Percentiles rank a stretch among this genome's conserved stretches.
Conservation (phyloP, 1,140 invertebrate species). For the Tribolium castaneum region DNA sequence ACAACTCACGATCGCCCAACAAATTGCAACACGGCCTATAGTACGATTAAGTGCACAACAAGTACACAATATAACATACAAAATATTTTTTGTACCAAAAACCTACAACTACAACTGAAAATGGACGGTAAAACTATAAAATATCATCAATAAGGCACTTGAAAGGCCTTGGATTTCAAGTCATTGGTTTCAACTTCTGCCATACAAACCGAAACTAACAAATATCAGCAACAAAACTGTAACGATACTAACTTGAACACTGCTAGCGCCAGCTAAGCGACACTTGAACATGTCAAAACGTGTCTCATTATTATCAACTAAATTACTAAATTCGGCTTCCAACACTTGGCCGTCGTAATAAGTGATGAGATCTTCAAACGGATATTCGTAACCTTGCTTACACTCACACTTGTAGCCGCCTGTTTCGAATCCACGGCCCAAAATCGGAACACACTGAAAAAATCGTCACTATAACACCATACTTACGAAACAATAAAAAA, state of each 20-base stretch:
- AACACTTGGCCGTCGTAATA: slow-evolving; percentile 97
- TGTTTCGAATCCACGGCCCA: slow-evolving; percentile 88
- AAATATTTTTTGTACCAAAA: neutral
- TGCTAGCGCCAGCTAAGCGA: slow-evolving; percentile 82
- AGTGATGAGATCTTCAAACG: slow-evolving; percentile 92
- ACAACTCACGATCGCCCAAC: slow-evolving; percentile 1
- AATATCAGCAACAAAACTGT: slow-evolving; percentile 48
- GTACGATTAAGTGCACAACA: slow-evolving; percentile 20
- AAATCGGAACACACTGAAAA: slow-evolving; percentile 91
- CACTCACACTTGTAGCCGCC: slow-evolving; percentile 99
- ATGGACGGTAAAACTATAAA: slow-evolving; percentile 36
- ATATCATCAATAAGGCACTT: slow-evolving; percentile 41
- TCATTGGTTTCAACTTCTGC: slow-evolving; percentile 6
- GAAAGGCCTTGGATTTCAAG: slow-evolving; percentile 1
- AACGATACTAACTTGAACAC: slow-evolving; percentile 50
- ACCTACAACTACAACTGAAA: neutral
- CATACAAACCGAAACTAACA: slow-evolving; percentile 45
- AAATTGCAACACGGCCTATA: slow-evolving; percentile 39
- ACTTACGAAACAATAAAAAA: no score
- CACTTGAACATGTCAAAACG: slow-evolving; percentile 93
- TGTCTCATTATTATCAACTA: slow-evolving; percentile 81
- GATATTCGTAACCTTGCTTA: slow-evolving; percentile 96
- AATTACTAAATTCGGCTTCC: slow-evolving; percentile 93
- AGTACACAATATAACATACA: slow-evolving; percentile 28
- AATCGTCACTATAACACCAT: no score